phyloP scores from a whole-genome alignment of 1,140 invertebrate genomes.

The Tigriopus japonicus region DNA sequence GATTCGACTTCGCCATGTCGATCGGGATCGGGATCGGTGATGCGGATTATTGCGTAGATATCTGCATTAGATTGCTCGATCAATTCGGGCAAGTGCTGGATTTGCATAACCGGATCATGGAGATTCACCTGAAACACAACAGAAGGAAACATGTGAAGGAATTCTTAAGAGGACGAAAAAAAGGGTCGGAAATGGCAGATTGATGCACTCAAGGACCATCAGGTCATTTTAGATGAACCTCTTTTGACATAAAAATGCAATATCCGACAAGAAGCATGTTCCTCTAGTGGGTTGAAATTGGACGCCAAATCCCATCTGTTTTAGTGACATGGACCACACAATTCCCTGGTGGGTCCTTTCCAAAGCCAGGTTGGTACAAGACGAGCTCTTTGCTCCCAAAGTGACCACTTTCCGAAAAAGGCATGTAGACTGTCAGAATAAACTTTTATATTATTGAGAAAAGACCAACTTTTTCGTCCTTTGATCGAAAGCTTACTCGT shows the following conservation, averaged over 20 bases:
- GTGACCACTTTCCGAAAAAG: no score
- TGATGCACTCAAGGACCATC: not conserved
- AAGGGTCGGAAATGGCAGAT: no score
- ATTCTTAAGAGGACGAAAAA: no score
- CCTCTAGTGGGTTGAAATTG: conserved; percentile 77
- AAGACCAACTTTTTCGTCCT: no score
- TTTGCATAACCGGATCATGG: conserved; percentile 16
- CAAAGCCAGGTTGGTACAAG: no score
- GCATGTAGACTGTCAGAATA: no score
- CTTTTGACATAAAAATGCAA: conserved; percentile 47
- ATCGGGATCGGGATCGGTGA: conserved; percentile 60
- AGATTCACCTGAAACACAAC: conserved; percentile 16
- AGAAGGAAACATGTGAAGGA: no score
- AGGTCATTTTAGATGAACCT: conserved; percentile 11
- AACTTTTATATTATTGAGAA: no score
- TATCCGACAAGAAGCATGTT: conserved; percentile 60
- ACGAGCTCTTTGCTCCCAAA: no score
- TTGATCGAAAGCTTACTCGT: not conserved
- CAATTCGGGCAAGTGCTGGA: conserved; percentile 50
- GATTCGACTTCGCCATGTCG: conserved; percentile 57
- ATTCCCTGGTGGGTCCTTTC: no score
- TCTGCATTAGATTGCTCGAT: conserved; percentile 62
- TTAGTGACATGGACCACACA: not conserved
- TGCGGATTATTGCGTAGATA: conserved; percentile 71
- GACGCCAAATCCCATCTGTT: not conserved